These are phyloP conservation scores for Isotomurus palustris DNA, from an alignment of 2,888 invertebrate species.

Conservation along the genomic window DNA sequence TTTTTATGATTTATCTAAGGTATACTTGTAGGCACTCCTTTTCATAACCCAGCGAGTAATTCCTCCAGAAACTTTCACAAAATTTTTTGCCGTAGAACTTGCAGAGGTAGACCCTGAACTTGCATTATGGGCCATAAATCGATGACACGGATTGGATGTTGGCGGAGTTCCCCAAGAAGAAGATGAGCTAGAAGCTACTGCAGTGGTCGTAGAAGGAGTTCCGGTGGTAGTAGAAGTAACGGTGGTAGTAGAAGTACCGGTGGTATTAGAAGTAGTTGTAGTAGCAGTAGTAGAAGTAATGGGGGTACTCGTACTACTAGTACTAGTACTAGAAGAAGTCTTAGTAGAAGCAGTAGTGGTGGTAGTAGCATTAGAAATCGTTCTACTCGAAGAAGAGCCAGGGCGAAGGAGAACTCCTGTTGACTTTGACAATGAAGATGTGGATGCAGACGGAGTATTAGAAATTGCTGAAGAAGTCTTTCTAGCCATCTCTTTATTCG, in stretches of 20 bases:
- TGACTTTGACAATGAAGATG: slow-evolving; percentile 11
- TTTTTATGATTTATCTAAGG: slow-evolving; percentile 35
- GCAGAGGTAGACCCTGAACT: slow-evolving; percentile 11
- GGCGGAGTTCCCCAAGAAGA: slow-evolving; percentile 27
- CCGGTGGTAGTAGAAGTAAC: not conserved
- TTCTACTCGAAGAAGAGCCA: too few species aligned
- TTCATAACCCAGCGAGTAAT: slow-evolving; percentile 46
- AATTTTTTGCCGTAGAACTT: slow-evolving; percentile 18
- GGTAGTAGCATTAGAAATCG: not conserved
- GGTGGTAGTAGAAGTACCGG: not conserved
- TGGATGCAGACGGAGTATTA: slow-evolving; percentile 6
- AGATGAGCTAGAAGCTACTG: not conserved
- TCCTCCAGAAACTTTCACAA: slow-evolving; percentile 17
- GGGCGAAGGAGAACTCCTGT: too few species aligned
- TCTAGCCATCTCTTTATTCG: not conserved
- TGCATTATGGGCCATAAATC: slow-evolving; percentile 13
- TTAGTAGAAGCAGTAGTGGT: not conserved
- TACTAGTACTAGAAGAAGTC: not conserved
- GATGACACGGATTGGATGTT: slow-evolving; percentile 15
- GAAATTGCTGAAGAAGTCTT: not conserved
- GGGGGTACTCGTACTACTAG: not conserved
- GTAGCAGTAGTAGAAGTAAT: too few species aligned
- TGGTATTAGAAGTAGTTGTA: not conserved
- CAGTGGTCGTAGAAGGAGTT: not conserved
- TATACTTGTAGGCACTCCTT: slow-evolving; percentile 43